Percentiles rank a stretch among this genome's conserved stretches.
Conservation (phyloP, 2,113 vertebrate species). For the Sylvilagus bachmani region DNA sequence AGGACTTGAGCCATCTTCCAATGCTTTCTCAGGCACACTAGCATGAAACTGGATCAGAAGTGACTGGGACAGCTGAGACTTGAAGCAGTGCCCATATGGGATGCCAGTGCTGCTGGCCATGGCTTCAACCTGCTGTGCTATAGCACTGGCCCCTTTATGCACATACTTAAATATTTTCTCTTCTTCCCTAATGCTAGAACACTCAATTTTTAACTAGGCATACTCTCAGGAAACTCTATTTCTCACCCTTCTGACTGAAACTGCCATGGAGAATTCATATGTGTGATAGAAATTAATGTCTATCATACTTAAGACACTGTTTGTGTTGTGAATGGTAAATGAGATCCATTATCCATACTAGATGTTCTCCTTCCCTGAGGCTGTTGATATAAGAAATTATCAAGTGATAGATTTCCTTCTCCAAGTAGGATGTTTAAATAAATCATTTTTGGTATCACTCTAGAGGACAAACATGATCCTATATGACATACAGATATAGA, state of each 20-base stretch:
- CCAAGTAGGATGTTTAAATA: conserved; percentile 43
- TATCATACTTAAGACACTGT: not conserved
- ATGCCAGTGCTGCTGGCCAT: no score
- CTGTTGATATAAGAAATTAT: not conserved
- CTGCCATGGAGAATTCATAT: not conserved
- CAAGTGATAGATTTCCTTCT: conserved; percentile 27
- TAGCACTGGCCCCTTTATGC: no score
- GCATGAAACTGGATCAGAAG: no score
- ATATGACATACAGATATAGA: not conserved
- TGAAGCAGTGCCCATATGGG: no score
- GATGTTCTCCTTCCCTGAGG: not conserved
- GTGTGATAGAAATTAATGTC: not conserved
- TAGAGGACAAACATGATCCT: not conserved
- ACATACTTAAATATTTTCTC: no score
- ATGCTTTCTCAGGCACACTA: no score
- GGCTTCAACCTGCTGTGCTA: no score
- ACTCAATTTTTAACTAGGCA: not conserved
- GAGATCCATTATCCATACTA: not conserved
- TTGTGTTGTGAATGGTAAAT: not conserved
- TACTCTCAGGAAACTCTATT: conserved; percentile 6
- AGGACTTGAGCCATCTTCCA: no score
- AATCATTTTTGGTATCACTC: conserved; percentile 5
- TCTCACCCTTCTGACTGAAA: not conserved
- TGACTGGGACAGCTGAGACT: no score
- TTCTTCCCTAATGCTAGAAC: not conserved